Conservation (phyloP, 2,113 vertebrate species). For the Crotalus viridis region DNA sequence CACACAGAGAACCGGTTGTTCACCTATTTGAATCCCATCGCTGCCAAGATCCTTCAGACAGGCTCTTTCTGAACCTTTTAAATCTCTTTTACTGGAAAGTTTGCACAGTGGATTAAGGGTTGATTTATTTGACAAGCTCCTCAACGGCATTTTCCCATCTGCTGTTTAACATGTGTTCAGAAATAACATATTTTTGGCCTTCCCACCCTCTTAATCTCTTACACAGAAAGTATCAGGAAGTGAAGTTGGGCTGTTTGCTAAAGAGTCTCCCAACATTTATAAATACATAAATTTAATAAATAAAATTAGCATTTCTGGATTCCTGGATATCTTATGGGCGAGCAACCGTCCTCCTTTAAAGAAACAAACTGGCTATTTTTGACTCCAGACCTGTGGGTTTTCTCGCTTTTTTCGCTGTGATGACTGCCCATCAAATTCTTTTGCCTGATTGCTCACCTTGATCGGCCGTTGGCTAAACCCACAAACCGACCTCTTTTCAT, state of each 20-base stretch:
- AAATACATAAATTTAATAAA: neutral
- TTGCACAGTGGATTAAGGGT: neutral
- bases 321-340: neutral
- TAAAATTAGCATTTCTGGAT: neutral
- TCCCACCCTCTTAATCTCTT: neutral
- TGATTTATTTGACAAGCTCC: neutral
- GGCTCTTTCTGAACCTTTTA: neutral
- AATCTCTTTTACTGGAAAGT: neutral
- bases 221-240: neutral
- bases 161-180: neutral
- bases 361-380: neutral
- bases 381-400: neutral
- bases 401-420: neutral
- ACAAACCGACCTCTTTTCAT: accelerated
- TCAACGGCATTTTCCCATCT: neutral
- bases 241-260: neutral
- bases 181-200: neutral
- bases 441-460: neutral
- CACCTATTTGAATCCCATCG: too few species aligned
- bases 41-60: neutral
- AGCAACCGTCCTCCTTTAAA: neutral
- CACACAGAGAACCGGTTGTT: too few species aligned
- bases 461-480: neutral
- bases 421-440: neutral
- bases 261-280: neutral